Evolutionary conservation across 2,888 invertebrate species (phyloP).

Genomic region (Ophraella communa): DNA sequence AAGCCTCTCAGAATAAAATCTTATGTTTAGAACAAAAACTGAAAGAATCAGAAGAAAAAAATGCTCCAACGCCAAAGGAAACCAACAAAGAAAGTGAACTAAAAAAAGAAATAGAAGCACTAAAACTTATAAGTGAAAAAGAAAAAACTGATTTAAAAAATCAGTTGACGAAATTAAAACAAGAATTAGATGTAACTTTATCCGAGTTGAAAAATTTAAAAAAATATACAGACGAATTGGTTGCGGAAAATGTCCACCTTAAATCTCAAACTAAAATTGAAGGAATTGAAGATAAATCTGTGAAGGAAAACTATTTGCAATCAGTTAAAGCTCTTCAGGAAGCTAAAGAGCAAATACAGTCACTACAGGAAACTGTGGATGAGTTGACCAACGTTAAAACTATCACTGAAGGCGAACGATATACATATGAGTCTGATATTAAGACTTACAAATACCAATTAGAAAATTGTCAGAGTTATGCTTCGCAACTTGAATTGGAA

Average conservation of each 20-base stretch:
- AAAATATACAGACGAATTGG: slow-evolving; percentile 33
- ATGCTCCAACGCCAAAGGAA: slow-evolving; percentile 32
- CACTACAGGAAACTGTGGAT: slow-evolving; percentile 40
- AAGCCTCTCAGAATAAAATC: slow-evolving; percentile 45
- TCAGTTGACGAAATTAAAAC: slow-evolving; percentile 35
- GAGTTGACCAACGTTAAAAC: slow-evolving; percentile 43
- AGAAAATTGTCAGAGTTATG: slow-evolving; percentile 16
- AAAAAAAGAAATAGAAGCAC: slow-evolving; percentile 32
- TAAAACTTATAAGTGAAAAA: slow-evolving; percentile 32
- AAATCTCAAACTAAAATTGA: slow-evolving; percentile 21
- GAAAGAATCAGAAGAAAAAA: slow-evolving; percentile 39
- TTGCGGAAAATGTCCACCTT: slow-evolving; percentile 26
- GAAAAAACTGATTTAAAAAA: slow-evolving; percentile 41
- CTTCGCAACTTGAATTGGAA: slow-evolving; percentile 22
- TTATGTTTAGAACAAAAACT: slow-evolving; percentile 39
- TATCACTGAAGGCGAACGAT: slow-evolving; percentile 45
- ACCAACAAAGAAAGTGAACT: slow-evolving; percentile 35
- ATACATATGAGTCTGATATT: slow-evolving; percentile 39
- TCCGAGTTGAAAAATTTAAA: slow-evolving; percentile 36
- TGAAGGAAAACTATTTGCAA: slow-evolving; percentile 37
- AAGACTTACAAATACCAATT: slow-evolving; percentile 33
- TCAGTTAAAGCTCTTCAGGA: slow-evolving; percentile 32
- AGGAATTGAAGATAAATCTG: slow-evolving; percentile 24
- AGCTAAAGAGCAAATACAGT: slow-evolving; percentile 36
- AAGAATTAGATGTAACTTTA: slow-evolving; percentile 33